Evolutionary conservation across 1,140 invertebrate genomes (phyloP).

Genomic region (Hirudo medicinalis): DNA sequence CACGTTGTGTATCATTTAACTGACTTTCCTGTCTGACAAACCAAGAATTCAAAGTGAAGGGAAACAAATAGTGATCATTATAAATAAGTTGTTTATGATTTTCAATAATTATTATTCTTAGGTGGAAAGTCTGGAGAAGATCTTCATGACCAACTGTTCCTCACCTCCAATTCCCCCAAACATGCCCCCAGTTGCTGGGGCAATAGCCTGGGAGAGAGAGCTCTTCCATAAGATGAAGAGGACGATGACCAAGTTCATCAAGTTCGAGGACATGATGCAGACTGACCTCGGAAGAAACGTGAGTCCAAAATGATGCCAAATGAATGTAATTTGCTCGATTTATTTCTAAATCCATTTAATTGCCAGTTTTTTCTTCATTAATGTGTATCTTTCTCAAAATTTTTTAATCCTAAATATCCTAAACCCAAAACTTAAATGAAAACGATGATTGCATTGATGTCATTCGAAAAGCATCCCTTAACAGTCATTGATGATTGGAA

Average conservation of each 20-base stretch:
- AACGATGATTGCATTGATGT: too few relatives aligned
- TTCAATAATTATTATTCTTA: conserved; percentile 19
- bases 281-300: conserved; percentile 54
- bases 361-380: too few relatives aligned
- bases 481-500: too few relatives aligned
- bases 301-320: conserved; percentile 22
- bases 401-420: too few relatives aligned
- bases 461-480: too few relatives aligned
- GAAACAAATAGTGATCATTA: not conserved
- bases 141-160: conserved; percentile 50
- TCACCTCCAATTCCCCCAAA: conserved; percentile 60
- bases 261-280: conserved; percentile 57
- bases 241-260: conserved; percentile 60
- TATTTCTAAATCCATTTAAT: too few relatives aligned
- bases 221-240: conserved; percentile 62
- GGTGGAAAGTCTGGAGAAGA: conserved; percentile 37
- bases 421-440: too few relatives aligned
- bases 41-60: too few relatives aligned
- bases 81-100: not conserved
- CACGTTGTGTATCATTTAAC: too few relatives aligned
- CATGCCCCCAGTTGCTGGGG: conserved; percentile 61
- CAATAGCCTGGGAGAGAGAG: conserved; percentile 66
- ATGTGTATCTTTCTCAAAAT: too few relatives aligned
- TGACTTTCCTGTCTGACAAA: too few relatives aligned
- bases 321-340: too few relatives aligned